Conservation (phyloP, 1,140 invertebrate genomes). For the Lamellibrachia luymesi region DNA sequence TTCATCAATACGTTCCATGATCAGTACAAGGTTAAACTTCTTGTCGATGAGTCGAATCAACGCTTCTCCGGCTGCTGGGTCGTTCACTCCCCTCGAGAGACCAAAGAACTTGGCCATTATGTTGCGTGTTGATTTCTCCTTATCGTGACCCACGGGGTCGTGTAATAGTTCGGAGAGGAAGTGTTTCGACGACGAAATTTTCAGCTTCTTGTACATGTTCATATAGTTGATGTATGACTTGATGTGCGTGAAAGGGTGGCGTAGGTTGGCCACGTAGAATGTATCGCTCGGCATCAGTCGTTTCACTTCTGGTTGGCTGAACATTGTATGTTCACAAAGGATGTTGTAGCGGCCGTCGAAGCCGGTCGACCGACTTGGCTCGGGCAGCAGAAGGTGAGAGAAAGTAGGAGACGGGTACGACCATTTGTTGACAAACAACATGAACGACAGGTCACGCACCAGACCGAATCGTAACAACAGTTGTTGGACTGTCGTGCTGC, state of each 20-base stretch:
- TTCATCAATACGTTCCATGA: conserved; percentile 13
- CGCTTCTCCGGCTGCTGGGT: background rate
- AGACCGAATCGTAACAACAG: conserved; percentile 13
- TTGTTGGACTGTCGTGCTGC: conserved; percentile 3
- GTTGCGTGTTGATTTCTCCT: background rate
- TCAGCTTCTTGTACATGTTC: background rate
- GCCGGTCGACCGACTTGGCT: background rate
- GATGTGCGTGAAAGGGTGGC: conserved; percentile 1
- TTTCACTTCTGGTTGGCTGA: background rate
- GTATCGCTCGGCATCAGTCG: background rate
- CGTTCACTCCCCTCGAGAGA: background rate
- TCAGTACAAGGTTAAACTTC: background rate
- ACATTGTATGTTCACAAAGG: conserved; percentile 2
- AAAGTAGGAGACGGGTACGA: background rate
- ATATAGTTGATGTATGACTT: background rate
- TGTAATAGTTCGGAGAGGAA: background rate
- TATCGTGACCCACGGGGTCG: background rate
- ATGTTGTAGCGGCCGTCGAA: background rate
- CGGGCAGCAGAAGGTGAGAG: background rate
- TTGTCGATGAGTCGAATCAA: background rate
- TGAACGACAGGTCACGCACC: background rate
- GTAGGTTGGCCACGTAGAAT: background rate
- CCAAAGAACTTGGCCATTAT: background rate
- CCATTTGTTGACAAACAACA: conserved; percentile 11
- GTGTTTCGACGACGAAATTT: background rate